These are phyloP conservation scores for Eunapius fragilis DNA, from an alignment of 37 sponge, comb jelly and placozoan species.

Conservation along the genomic window DNA sequence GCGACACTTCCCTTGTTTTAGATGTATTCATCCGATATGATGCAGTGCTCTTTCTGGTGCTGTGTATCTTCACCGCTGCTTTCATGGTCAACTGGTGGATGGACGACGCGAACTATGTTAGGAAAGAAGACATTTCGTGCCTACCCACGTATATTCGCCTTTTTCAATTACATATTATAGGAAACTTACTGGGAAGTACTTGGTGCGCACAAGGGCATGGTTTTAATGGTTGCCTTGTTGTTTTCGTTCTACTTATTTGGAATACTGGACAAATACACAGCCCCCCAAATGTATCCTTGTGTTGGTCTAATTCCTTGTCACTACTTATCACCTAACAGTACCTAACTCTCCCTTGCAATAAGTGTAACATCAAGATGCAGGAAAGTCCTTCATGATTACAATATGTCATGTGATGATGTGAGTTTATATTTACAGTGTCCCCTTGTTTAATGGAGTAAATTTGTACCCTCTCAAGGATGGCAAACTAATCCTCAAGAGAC, in stretches of 20 bases:
- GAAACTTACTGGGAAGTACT: conserved; percentile 42
- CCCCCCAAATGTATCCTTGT: conserved; percentile 57
- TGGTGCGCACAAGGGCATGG: conserved; percentile 41
- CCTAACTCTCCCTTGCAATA: neutral
- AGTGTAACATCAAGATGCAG: conserved; percentile 68
- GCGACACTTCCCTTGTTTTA: neutral
- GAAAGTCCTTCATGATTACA: conserved; percentile 70
- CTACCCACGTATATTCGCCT: neutral
- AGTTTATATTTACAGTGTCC: neutral
- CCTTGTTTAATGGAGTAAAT: neutral
- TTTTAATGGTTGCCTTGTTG: conserved; percentile 25
- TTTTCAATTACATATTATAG: conserved; percentile 10
- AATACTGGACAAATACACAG: conserved; percentile 56
- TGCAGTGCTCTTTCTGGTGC: conserved; percentile 34
- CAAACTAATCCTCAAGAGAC: neutral
- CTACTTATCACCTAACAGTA: neutral
- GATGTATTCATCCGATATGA: neutral
- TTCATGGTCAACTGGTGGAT: conserved; percentile 58
- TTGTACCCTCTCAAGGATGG: neutral
- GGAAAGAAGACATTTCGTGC: conserved; percentile 9
- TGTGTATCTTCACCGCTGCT: conserved; percentile 37
- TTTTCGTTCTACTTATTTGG: conserved; percentile 56
- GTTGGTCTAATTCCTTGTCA: neutral
- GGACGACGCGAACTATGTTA: conserved; percentile 66
- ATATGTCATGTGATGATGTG: conserved; percentile 91